phyloP scores from a whole-genome alignment of 2,113 vertebrate species.

The Ammodytes dubius region DNA sequence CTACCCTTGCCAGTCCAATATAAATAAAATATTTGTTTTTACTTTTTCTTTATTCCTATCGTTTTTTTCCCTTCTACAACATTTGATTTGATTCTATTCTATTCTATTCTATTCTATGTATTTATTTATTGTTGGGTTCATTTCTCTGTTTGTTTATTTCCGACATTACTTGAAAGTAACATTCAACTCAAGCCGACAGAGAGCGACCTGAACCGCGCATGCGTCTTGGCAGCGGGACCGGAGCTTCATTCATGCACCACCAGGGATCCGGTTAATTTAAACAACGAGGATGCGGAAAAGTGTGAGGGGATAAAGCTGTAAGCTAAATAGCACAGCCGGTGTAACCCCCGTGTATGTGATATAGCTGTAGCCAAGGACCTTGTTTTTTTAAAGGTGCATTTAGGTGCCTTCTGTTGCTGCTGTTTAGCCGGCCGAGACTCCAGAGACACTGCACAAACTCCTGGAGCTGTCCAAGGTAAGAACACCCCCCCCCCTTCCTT shows the following conservation, averaged over 20 bases:
- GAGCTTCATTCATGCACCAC: background rate
- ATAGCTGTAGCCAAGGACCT: background rate
- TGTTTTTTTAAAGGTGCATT: background rate
- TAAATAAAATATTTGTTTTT: too few species aligned
- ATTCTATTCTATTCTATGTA: background rate
- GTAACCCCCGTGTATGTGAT: background rate
- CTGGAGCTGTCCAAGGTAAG: constrained; percentile 78
- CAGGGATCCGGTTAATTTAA: constrained; percentile 13
- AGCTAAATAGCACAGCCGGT: background rate
- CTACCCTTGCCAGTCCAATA: too few species aligned
- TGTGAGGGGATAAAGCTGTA: background rate
- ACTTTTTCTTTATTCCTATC: too few species aligned
- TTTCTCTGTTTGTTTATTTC: background rate
- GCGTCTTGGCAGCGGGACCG: constrained; percentile 25
- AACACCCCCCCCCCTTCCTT: background rate
- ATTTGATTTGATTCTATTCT: background rate
- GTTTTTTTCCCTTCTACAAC: too few species aligned
- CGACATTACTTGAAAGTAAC: constrained; percentile 18
- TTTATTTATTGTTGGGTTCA: too few species aligned
- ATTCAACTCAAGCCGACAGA: constrained; percentile 2
- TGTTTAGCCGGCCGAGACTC: background rate
- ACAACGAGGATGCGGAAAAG: constrained; percentile 39
- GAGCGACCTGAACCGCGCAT: constrained; percentile 52
- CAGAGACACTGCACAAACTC: constrained; percentile 51
- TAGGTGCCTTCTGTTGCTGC: background rate